These are phyloP conservation scores for Poeciliopsis paucimaculata DNA, from an alignment of 2,797 vertebrate species.

Conservation along the genomic window DNA sequence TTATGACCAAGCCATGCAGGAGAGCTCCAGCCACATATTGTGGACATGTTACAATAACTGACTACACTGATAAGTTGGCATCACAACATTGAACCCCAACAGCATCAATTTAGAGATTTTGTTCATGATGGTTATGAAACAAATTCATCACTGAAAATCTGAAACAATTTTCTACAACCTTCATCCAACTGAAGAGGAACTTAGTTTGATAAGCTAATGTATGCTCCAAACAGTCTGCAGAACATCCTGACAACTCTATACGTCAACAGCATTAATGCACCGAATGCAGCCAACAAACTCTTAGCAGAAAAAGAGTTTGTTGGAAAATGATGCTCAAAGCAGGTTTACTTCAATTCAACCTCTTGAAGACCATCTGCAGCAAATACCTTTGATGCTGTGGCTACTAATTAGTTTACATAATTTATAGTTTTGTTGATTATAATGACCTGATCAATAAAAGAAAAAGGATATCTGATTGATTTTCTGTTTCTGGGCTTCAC, in stretches of 20 bases:
- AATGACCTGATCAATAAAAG: constrained; percentile 36
- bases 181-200: not conserved
- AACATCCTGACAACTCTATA: not conserved
- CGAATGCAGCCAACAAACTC: not conserved
- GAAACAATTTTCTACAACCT: not conserved
- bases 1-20: not conserved
- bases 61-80: not conserved
- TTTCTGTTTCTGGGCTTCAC: constrained; percentile 21
- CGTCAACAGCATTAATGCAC: not conserved
- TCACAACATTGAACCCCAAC: not conserved
- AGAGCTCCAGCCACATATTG: not conserved
- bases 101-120: not conserved
- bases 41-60: not conserved
- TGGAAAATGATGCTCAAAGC: constrained; percentile 25
- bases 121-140: not conserved
- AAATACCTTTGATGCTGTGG: constrained; percentile 36
- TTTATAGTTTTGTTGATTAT: constrained; percentile 30
- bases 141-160: not conserved
- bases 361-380: constrained; percentile 36
- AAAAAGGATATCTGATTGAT: constrained; percentile 30
- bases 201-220: not conserved
- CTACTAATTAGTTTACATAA: constrained; percentile 41
- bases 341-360: constrained; percentile 40
- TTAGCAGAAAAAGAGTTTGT: constrained; percentile 40
- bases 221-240: not conserved